phyloP scores from a whole-genome alignment of 2,888 invertebrate species.

The Andricus quercusramuli region DNA sequence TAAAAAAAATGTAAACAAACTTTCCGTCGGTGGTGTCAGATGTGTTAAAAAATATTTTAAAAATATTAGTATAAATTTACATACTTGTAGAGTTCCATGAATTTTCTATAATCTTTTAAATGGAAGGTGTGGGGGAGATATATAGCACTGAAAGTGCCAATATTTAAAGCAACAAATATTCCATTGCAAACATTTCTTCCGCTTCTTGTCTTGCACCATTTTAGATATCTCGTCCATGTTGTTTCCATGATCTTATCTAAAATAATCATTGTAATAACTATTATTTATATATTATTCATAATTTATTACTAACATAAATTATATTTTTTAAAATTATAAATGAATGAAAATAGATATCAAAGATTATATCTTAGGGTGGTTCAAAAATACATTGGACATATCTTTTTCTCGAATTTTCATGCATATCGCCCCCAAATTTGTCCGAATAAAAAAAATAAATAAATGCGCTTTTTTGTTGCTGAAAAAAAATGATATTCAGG shows the following conservation, averaged over 20 bases:
- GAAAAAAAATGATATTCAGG: too few species aligned
- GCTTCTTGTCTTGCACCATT: neutral
- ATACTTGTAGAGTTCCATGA: constrained; percentile 85
- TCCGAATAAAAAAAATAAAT: too few species aligned
- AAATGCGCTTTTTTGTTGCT: too few species aligned
- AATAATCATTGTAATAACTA: neutral
- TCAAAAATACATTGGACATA: too few species aligned
- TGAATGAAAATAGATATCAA: too few species aligned
- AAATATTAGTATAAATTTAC: constrained; percentile 55
- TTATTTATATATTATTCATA: constrained; percentile 13
- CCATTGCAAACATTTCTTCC: neutral
- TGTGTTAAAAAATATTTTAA: neutral
- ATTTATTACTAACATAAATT: neutral
- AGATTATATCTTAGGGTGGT: too few species aligned
- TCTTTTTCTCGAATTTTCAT: too few species aligned
- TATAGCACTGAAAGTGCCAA: neutral
- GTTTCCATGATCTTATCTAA: neutral
- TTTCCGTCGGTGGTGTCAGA: too few species aligned
- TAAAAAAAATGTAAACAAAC: too few species aligned
- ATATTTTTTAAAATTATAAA: too few species aligned
- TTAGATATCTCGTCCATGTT: neutral
- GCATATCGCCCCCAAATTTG: too few species aligned
- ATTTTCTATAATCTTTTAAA: constrained; percentile 82
- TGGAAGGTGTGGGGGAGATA: constrained; percentile 83
- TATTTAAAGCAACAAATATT: neutral